Conservation (phyloP, 2,113 vertebrate genomes). For the Poicephalus gulielmi region DNA sequence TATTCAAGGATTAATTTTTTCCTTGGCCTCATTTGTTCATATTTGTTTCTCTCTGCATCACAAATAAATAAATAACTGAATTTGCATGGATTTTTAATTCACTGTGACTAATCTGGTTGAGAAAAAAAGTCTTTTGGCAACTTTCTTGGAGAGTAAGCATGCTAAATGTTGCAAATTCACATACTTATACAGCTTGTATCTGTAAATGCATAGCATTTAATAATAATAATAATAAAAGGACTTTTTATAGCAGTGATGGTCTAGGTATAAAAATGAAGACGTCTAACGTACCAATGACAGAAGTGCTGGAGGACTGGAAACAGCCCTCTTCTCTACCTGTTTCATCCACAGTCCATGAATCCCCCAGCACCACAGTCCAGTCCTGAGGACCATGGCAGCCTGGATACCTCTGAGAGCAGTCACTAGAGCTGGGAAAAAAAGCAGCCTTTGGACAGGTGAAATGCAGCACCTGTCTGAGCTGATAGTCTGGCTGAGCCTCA, state of each 20-base stretch:
- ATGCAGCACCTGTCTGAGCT: rapidly evolving
- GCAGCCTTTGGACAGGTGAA: background rate
- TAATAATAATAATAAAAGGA: background rate
- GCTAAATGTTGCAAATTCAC: background rate
- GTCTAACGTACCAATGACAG: rapidly evolving
- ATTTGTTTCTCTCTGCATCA: background rate
- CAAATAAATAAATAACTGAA: background rate
- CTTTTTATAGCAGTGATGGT: background rate
- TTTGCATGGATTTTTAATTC: background rate
- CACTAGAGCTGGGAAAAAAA: rapidly evolving
- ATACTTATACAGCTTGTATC: rapidly evolving
- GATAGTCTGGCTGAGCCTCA: rapidly evolving
- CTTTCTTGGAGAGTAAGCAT: background rate
- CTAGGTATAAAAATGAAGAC: background rate
- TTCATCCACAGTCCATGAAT: background rate
- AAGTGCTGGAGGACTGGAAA: background rate
- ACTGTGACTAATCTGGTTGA: background rate
- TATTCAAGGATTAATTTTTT: background rate
- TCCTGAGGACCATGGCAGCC: background rate
- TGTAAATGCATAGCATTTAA: background rate
- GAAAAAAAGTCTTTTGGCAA: background rate
- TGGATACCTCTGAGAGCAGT: background rate
- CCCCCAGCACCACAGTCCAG: rapidly evolving
- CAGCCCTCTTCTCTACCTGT: rapidly evolving
- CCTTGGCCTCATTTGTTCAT: background rate